These are phyloP conservation scores for Heliocidaris tuberculata DNA, from an alignment of 35 echinoderm and acorn worm species.

Conservation along the genomic window DNA sequence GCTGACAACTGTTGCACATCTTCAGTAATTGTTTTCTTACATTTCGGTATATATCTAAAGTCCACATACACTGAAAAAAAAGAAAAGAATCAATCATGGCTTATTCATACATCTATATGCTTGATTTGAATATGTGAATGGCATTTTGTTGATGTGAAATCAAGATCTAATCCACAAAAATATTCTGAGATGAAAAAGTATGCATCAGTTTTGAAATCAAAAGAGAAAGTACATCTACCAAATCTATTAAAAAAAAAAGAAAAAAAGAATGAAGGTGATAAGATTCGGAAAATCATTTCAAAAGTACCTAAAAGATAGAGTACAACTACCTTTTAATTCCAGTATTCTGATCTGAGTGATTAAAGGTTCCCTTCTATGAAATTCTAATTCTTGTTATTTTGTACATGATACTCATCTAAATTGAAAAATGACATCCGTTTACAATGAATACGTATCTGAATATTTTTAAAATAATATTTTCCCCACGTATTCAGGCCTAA, in stretches of 20 bases:
- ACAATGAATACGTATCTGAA: no score
- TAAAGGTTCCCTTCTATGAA: no score
- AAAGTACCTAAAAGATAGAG: background rate
- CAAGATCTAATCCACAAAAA: background rate
- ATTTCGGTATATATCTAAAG: no score
- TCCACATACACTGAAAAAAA: no score
- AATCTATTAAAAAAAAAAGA: background rate
- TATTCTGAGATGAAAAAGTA: background rate
- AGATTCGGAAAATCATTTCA: background rate
- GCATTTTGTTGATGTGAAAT: background rate
- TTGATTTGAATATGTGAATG: background rate
- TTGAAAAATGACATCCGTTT: no score
- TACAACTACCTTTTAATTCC: conserved; percentile 13
- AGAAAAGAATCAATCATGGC: no score
- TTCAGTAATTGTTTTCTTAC: background rate
- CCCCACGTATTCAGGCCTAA: no score
- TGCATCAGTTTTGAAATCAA: background rate
- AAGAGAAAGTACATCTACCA: background rate
- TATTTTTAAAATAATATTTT: no score
- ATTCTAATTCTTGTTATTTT: no score
- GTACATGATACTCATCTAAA: no score
- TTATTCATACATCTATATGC: no score
- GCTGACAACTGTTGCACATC: background rate
- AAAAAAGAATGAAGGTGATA: background rate
- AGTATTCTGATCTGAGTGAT: background rate